Evolutionary conservation across 1,140 invertebrate genomes (phyloP).

Genomic region (Trypoxylus dichotomus): DNA sequence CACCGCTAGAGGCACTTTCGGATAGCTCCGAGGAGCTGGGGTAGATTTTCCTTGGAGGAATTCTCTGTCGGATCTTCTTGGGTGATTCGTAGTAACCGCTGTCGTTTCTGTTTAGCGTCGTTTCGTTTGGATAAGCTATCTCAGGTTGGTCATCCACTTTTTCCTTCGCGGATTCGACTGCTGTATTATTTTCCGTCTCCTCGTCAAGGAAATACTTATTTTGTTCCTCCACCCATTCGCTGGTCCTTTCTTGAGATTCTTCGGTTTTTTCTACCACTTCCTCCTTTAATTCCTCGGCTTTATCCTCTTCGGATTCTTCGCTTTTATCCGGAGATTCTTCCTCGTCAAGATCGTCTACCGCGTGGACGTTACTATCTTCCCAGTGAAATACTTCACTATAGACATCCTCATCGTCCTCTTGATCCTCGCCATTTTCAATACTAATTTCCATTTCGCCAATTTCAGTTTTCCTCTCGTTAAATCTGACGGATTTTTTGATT

Average conservation of each 20-base stretch:
- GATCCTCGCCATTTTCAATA: constrained; percentile 26
- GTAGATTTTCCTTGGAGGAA: constrained; percentile 48
- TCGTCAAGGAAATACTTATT: constrained; percentile 42
- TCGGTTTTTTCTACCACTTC: constrained; percentile 35
- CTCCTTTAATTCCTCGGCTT: constrained; percentile 29
- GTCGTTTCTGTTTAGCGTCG: constrained; percentile 42
- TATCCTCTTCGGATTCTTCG: background rate
- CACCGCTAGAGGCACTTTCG: background rate
- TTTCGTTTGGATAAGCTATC: background rate
- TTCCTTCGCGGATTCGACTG: background rate
- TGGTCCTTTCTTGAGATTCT: constrained; percentile 37
- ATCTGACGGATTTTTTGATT: constrained; percentile 47
- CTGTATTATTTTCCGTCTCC: background rate
- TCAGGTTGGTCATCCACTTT: background rate
- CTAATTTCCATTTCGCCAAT: constrained; percentile 2
- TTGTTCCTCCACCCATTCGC: constrained; percentile 48
- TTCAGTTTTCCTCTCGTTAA: constrained; percentile 41
- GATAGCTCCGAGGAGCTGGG: constrained; percentile 39
- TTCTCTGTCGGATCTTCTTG: constrained; percentile 47
- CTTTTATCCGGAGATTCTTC: background rate
- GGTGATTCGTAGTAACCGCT: constrained; percentile 47
- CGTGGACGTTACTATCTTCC: background rate
- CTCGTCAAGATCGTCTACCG: background rate
- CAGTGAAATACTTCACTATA: constrained; percentile 4
- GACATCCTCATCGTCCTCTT: constrained; percentile 6